These are phyloP conservation scores for Adrianichthys oophorus DNA, from an alignment of 2,797 vertebrate genomes.

Conservation along the genomic window DNA sequence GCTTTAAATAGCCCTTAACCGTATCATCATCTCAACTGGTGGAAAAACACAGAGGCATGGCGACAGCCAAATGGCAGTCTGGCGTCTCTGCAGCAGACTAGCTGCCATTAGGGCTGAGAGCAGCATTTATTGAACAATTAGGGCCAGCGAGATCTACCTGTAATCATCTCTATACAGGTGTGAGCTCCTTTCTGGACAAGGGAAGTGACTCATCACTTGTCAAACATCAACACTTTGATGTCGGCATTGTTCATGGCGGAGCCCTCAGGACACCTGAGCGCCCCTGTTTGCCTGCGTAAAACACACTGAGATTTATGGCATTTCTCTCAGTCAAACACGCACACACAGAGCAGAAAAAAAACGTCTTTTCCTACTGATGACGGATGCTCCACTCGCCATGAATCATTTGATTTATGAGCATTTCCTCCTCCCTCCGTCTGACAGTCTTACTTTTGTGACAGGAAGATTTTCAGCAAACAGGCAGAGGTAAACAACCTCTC, in stretches of 20 bases:
- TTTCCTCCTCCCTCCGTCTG: slow-evolving; percentile 59
- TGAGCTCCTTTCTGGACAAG: slow-evolving; percentile 83
- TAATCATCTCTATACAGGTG: slow-evolving; percentile 95
- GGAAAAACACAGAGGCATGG: slow-evolving; percentile 87
- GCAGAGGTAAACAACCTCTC: slow-evolving; percentile 74
- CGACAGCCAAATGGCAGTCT: slow-evolving; percentile 93
- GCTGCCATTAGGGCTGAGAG: slow-evolving; percentile 91
- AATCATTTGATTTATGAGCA: slow-evolving; percentile 75
- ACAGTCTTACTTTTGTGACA: slow-evolving; percentile 70
- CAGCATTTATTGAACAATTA: slow-evolving; percentile 97
- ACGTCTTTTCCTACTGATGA: slow-evolving; percentile 69
- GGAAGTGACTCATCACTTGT: slow-evolving; percentile 88
- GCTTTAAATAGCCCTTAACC: slow-evolving; percentile 85
- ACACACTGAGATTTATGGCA: slow-evolving; percentile 79
- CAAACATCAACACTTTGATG: slow-evolving; percentile 82
- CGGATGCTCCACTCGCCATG: slow-evolving; percentile 74
- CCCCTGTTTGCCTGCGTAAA: slow-evolving; percentile 70
- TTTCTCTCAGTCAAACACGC: slow-evolving; percentile 58
- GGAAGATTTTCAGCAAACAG: slow-evolving; percentile 70
- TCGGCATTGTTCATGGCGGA: slow-evolving; percentile 73
- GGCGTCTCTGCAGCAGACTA: slow-evolving; percentile 89
- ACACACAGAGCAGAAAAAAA: slow-evolving; percentile 23
- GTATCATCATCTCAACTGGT: slow-evolving; percentile 86
- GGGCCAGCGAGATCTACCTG: slow-evolving; percentile 90
- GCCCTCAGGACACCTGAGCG: slow-evolving; percentile 72